Percentiles rank a stretch among this genome's conserved stretches.
phyloP scores from a whole-genome alignment of 2,888 invertebrate genomes.

The Stenodera caucasica region DNA sequence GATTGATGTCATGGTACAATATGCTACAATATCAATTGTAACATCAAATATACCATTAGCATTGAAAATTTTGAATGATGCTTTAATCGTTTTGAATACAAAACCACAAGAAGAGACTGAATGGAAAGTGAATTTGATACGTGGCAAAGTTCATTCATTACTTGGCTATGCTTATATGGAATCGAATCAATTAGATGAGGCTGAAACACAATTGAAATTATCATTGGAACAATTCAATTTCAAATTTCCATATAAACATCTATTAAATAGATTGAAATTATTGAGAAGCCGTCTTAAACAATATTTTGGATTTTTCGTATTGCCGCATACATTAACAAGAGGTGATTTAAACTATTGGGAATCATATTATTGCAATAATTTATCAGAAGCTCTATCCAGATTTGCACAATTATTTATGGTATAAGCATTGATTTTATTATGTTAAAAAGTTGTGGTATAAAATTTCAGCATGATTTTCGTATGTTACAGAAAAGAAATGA shows the following conservation, averaged over 20 bases:
- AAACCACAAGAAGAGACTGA: slow-evolving; percentile 30
- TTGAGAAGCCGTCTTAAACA: slow-evolving; percentile 44
- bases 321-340: slow-evolving; percentile 39
- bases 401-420: slow-evolving; percentile 55
- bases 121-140: slow-evolving; percentile 52
- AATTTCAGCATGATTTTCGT: neutral
- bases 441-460: neutral
- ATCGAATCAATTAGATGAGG: slow-evolving; percentile 52
- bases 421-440: slow-evolving; percentile 20
- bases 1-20: slow-evolving; percentile 62
- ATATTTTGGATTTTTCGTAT: slow-evolving; percentile 45
- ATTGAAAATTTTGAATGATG: slow-evolving; percentile 59
- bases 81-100: slow-evolving; percentile 42
- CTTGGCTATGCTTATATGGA: slow-evolving; percentile 54
- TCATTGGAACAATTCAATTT: slow-evolving; percentile 54
- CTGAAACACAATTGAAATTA: slow-evolving; percentile 47
- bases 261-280: slow-evolving; percentile 40
- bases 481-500: slow-evolving; percentile 44
- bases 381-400: slow-evolving; percentile 55
- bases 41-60: slow-evolving; percentile 62
- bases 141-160: slow-evolving; percentile 55
- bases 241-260: slow-evolving; percentile 50
- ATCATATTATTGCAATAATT: slow-evolving; percentile 55
- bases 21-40: slow-evolving; percentile 61
- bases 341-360: slow-evolving; percentile 44